These are phyloP conservation scores for Dascillus cervinus DNA, from an alignment of 2,888 invertebrate species.

Conservation along the genomic window DNA sequence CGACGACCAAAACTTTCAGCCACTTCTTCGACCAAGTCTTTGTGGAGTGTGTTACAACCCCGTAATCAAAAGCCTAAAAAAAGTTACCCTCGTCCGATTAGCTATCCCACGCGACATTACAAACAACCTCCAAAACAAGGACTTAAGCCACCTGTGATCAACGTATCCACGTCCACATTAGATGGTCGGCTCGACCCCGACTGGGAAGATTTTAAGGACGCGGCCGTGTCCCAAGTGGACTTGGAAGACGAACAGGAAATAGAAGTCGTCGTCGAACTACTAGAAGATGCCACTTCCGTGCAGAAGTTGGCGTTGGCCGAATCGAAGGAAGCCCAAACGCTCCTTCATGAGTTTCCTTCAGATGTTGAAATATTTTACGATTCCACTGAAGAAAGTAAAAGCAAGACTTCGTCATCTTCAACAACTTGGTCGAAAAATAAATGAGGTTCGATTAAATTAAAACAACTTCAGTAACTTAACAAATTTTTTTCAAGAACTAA, in stretches of 20 bases:
- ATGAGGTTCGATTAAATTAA: no score
- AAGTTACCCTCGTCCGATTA: constrained; percentile 8
- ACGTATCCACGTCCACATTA: constrained; percentile 8
- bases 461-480: no score
- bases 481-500: no score
- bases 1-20: not conserved
- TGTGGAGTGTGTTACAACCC: constrained; percentile 11
- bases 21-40: constrained; percentile 2
- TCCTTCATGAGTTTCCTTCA: constrained; percentile 7
- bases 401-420: no score
- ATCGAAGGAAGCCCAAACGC: constrained; percentile 10
- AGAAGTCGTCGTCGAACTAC: constrained; percentile 14
- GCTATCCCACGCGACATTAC: constrained; percentile 12
- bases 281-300: constrained; percentile 12
- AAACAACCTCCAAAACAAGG: not conserved
- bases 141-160: not conserved
- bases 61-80: constrained; percentile 3
- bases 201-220: constrained; percentile 10
- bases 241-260: constrained; percentile 6
- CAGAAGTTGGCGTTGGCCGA: constrained; percentile 8
- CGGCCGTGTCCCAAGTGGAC: constrained; percentile 7
- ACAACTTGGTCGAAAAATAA: no score
- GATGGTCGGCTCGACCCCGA: constrained; percentile 7
- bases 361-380: constrained; percentile 13
- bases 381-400: constrained; percentile 4